These are phyloP conservation scores for Chromobotia macracanthus DNA, from an alignment of 2,797 vertebrate genomes.

Conservation along the genomic window DNA sequence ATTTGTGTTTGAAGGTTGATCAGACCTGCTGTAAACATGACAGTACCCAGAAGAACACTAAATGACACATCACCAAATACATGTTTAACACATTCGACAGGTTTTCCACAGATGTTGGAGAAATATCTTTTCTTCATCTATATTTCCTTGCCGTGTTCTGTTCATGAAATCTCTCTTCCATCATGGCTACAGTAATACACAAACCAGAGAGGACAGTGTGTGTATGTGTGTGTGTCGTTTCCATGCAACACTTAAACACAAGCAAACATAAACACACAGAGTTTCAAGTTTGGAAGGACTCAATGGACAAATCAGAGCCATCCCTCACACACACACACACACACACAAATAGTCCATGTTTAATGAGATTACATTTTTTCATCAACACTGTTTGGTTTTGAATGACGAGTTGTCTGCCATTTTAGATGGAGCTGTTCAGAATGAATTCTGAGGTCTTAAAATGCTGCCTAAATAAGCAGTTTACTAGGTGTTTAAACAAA, in stretches of 20 bases:
- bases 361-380: too few species aligned
- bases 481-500: too few species aligned
- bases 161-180: too few species aligned
- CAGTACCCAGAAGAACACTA: conserved; percentile 34
- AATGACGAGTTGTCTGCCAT: too few species aligned
- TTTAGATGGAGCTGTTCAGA: too few species aligned
- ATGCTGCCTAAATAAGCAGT: too few species aligned
- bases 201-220: conserved; percentile 65
- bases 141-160: too few species aligned
- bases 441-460: too few species aligned
- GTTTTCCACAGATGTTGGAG: conserved; percentile 78
- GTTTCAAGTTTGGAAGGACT: conserved; percentile 53
- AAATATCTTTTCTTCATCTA: conserved; percentile 31
- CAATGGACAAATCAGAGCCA: conserved; percentile 25
- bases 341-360: too few species aligned
- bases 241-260: conserved; percentile 66
- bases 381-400: too few species aligned
- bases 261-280: conserved; percentile 62
- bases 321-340: too few species aligned
- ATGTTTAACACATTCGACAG: conserved; percentile 64
- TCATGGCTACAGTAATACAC: conserved; percentile 68
- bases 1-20: conserved; percentile 37
- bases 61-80: conserved; percentile 50
- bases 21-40: conserved; percentile 33
- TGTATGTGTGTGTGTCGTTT: too few species aligned